phyloP scores from a whole-genome alignment of 2,797 vertebrate genomes.

The Sebastes flavidus region DNA sequence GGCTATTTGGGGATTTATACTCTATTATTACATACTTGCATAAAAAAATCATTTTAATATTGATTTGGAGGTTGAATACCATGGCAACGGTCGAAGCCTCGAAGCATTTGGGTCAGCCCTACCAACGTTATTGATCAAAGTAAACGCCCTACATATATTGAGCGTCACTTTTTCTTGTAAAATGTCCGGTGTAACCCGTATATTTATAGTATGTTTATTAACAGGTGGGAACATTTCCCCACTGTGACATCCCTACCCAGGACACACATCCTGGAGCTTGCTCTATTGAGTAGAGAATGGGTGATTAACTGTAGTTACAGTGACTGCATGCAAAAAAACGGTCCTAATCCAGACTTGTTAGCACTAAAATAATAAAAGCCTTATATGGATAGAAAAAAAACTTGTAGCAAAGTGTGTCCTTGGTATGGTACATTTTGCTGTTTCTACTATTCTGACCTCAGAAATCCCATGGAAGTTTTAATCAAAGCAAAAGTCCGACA shows the following conservation, averaged over 20 bases:
- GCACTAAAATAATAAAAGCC: background rate
- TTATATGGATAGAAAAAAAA: background rate
- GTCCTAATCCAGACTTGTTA: background rate
- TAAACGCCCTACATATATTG: no score
- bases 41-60: no score
- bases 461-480: background rate
- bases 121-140: no score
- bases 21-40: no score
- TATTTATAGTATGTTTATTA: no score
- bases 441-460: background rate
- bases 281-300: background rate
- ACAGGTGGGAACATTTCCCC: no score
- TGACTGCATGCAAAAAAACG: background rate
- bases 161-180: no score
- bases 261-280: slow-evolving; percentile 2
- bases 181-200: no score
- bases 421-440: background rate
- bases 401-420: background rate
- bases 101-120: no score
- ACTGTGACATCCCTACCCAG: background rate
- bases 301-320: background rate
- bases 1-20: no score
- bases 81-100: no score
- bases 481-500: background rate
- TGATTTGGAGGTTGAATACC: no score